phyloP scores from a whole-genome alignment of 2,888 invertebrate genomes.

The Perithous albicinctus region DNA sequence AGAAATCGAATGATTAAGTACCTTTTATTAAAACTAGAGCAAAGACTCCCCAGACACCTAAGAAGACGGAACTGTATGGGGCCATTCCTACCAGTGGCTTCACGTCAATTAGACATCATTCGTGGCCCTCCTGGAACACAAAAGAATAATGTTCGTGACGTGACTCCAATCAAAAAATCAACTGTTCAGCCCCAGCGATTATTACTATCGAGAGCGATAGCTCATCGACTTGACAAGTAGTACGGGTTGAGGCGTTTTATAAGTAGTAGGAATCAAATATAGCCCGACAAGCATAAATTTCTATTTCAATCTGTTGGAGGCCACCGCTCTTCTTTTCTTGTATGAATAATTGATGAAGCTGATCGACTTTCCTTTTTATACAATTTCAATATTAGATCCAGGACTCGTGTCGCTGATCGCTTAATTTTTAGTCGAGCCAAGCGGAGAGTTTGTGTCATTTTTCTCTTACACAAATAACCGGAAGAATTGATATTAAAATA shows the following conservation, averaged over 20 bases:
- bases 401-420: neutral
- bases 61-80: slow-evolving; percentile 82
- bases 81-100: slow-evolving; percentile 80
- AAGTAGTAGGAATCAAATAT: slow-evolving; percentile 47
- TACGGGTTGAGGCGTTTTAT: slow-evolving; percentile 26
- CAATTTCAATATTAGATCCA: neutral
- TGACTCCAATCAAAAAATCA: slow-evolving; percentile 5
- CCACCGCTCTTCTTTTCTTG: slow-evolving; percentile 18
- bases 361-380: slow-evolving; percentile 19
- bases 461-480: neutral
- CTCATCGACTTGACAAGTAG: slow-evolving; percentile 48
- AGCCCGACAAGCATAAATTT: slow-evolving; percentile 36
- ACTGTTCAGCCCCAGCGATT: neutral
- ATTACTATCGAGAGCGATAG: slow-evolving; percentile 10
- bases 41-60: slow-evolving; percentile 83
- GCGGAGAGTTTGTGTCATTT: slow-evolving; percentile 10
- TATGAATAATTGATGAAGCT: slow-evolving; percentile 28
- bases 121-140: slow-evolving; percentile 74
- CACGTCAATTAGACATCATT: slow-evolving; percentile 82
- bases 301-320: slow-evolving; percentile 32
- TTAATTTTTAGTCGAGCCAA: neutral
- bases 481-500: slow-evolving; percentile 25
- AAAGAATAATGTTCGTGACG: slow-evolving; percentile 50
- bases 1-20: slow-evolving; percentile 61
- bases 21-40: slow-evolving; percentile 83